Evolutionary conservation across 2,888 invertebrate species (phyloP).

Genomic region (Spodoptera exigua): DNA sequence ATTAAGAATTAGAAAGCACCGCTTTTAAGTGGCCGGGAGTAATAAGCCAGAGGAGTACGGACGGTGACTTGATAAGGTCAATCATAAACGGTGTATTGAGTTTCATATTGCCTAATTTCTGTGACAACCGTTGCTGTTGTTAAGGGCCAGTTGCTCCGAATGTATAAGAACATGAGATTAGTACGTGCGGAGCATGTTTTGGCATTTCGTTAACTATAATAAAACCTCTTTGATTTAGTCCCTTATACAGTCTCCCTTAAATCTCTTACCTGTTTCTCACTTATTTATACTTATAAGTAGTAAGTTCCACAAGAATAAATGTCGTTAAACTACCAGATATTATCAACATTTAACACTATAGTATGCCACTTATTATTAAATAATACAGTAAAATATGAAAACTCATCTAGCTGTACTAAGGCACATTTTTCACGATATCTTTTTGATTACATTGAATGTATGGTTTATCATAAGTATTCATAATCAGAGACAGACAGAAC

Average conservation of each 20-base stretch:
- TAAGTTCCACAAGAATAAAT: no score
- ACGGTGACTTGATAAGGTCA: slow-evolving; percentile 66
- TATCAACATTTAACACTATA: no score
- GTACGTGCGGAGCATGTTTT: no score
- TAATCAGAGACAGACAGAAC: slow-evolving; percentile 27
- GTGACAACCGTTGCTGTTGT: slow-evolving; percentile 48
- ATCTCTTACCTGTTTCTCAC: no score
- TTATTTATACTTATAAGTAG: no score
- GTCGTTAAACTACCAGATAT: no score
- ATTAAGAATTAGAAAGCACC: slow-evolving; percentile 64
- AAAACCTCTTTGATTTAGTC: no score
- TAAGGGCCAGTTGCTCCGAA: slow-evolving; percentile 43
- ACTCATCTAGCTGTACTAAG: slow-evolving; percentile 9
- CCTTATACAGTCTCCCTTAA: no score
- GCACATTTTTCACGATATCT: slow-evolving; percentile 24
- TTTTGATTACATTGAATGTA: slow-evolving; percentile 22
- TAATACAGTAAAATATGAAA: slow-evolving; percentile 12
- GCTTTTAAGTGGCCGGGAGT: slow-evolving; percentile 63
- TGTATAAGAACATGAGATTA: no score
- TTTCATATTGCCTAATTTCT: slow-evolving; percentile 66
- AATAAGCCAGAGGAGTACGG: slow-evolving; percentile 60
- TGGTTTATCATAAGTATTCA: slow-evolving; percentile 37
- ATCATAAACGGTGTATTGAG: slow-evolving; percentile 67
- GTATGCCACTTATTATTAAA: no score
- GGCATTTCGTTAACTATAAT: no score